Conservation (phyloP, 2,113 vertebrate genomes). For the Axis porcinus region DNA sequence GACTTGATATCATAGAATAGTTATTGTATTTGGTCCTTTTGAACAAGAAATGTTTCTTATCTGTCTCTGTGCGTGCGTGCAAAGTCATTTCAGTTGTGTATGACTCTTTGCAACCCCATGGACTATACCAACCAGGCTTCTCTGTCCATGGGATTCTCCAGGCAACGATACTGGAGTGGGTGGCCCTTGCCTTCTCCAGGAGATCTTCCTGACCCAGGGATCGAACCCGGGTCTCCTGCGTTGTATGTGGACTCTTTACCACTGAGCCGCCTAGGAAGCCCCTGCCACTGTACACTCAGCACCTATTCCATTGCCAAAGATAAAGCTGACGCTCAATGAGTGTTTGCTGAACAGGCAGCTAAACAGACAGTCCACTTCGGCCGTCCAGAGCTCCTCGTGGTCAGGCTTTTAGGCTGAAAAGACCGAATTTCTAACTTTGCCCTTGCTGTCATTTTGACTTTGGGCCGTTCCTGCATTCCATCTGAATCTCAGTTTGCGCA, state of each 20-base stretch:
- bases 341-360: not conserved
- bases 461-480: fast-evolving
- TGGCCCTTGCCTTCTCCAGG: not conserved
- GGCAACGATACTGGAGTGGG: not conserved
- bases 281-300: not conserved
- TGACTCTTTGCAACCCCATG: not conserved
- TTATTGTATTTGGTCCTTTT: not conserved
- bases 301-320: not conserved
- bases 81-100: not conserved
- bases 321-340: not conserved
- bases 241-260: not conserved
- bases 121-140: not conserved
- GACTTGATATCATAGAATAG: not conserved
- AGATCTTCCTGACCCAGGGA: not conserved
- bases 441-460: not conserved
- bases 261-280: not conserved
- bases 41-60: not conserved
- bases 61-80: not conserved
- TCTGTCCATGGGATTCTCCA: not conserved
- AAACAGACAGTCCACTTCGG: not conserved
- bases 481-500: not conserved
- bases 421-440: not conserved
- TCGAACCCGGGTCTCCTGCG: not conserved
- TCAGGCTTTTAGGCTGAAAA: not conserved
- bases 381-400: fast-evolving